Conservation (phyloP, 23 tunicate species). For the Trididemnum nubilum region DNA sequence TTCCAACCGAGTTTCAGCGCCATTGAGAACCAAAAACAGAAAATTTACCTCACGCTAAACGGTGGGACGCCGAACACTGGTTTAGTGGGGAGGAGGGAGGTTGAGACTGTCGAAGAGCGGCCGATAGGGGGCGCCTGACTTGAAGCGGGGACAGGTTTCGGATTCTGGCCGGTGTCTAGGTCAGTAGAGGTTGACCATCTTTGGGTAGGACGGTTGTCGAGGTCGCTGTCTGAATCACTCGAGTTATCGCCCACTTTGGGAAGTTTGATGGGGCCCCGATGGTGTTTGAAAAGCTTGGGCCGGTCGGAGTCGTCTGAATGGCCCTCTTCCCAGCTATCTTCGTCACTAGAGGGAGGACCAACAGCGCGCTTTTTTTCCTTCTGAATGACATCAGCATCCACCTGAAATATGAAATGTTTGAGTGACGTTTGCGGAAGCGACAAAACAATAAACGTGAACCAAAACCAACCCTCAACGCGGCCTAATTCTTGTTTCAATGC, state of each 20-base stretch:
- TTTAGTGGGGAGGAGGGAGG: conserved; percentile 23
- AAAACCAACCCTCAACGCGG: no score
- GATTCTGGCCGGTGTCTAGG: conserved; percentile 13
- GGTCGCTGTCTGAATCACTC: conserved; percentile 46
- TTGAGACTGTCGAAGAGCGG: not conserved
- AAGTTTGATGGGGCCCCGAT: conserved; percentile 35
- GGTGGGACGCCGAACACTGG: conserved; percentile 73
- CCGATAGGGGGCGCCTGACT: not conserved
- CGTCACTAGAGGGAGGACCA: conserved; percentile 23
- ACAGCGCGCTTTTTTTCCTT: conserved; percentile 38
- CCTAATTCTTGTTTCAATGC: no score
- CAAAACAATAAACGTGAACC: not conserved
- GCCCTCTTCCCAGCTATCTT: conserved; percentile 28
- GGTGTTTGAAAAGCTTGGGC: conserved; percentile 15
- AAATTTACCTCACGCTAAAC: conserved; percentile 36
- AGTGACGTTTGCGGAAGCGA: no score
- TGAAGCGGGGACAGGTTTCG: not conserved
- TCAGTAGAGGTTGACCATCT: conserved; percentile 3
- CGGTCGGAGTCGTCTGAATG: conserved; percentile 40
- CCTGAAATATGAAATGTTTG: conserved; percentile 43
- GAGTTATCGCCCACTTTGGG: conserved; percentile 20
- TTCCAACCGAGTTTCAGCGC: no score
- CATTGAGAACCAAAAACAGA: not conserved
- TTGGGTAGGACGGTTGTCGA: not conserved
- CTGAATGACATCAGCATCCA: conserved; percentile 71